Percentiles rank a stretch among this genome's conserved stretches.
Evolutionary conservation across 1,140 invertebrate genomes (phyloP).

Genomic region (Penaeus indicus): DNA sequence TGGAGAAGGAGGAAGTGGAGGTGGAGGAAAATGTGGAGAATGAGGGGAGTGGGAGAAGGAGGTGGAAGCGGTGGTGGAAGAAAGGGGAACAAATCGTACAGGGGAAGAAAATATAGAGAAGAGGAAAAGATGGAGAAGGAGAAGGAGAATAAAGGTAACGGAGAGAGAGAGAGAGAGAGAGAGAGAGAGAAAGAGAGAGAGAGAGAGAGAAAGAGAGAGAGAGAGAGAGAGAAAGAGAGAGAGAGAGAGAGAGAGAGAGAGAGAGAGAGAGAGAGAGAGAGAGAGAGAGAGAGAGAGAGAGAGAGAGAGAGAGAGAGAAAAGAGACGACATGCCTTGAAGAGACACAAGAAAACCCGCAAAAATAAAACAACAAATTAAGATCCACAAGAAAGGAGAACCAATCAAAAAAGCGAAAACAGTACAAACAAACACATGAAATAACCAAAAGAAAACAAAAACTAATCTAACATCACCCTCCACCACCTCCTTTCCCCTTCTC

Average conservation of each 20-base stretch:
- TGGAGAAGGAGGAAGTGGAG: conserved; percentile 1
- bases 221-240: conserved; percentile 11
- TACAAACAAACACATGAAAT: too few species aligned
- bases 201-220: conserved; percentile 10
- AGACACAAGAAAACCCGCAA: not conserved
- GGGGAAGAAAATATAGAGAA: not conserved
- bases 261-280: conserved; percentile 10
- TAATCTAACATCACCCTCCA: not conserved
- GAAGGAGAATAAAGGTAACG: too few species aligned
- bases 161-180: conserved; percentile 10
- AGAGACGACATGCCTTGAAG: conserved; percentile 10
- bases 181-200: too few species aligned
- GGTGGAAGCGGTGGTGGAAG: not conserved
- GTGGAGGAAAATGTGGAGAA: too few species aligned
- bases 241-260: conserved; percentile 10
- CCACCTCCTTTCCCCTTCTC: conserved; percentile 3
- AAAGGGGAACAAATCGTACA: not conserved
- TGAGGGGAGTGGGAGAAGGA: conserved; percentile 1
- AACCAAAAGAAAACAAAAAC: too few species aligned
- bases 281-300: conserved; percentile 10
- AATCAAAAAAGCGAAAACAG: too few species aligned
- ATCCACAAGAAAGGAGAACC: too few species aligned
- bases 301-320: conserved; percentile 10
- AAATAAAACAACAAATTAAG: not conserved
- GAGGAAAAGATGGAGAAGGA: conserved; percentile 1